These are phyloP conservation scores for Allophyes oxyacanthae DNA, from an alignment of 2,888 invertebrate genomes.

Conservation along the genomic window DNA sequence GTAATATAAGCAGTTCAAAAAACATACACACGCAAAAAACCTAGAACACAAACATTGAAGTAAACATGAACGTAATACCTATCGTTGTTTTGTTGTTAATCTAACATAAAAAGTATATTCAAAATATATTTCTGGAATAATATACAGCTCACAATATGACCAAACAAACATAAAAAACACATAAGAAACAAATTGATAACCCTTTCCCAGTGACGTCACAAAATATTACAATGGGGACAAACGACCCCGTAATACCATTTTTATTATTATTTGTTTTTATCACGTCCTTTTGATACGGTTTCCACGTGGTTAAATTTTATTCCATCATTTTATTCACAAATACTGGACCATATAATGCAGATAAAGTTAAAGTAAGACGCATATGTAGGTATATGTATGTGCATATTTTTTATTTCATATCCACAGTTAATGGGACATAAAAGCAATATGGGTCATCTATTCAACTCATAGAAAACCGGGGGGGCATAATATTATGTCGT, in stretches of 20 bases:
- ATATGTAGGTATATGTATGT: slow-evolving; percentile 24
- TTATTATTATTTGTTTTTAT: slow-evolving; percentile 59
- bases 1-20: too few species aligned
- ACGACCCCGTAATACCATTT: slow-evolving; percentile 49
- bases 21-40: too few species aligned
- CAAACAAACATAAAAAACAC: slow-evolving; percentile 51
- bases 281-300: slow-evolving; percentile 53
- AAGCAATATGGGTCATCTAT: slow-evolving; percentile 25
- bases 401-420: slow-evolving; percentile 11
- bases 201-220: slow-evolving; percentile 46
- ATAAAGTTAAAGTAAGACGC: slow-evolving; percentile 35
- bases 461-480: slow-evolving; percentile 17
- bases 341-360: slow-evolving; percentile 41
- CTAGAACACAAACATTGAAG: too few species aligned
- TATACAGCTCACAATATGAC: slow-evolving; percentile 43
- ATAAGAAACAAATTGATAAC: slow-evolving; percentile 55
- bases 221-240: slow-evolving; percentile 49
- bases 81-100: neutral
- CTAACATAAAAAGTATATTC: slow-evolving; percentile 6
- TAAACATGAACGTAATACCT: too few species aligned
- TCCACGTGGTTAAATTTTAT: slow-evolving; percentile 57
- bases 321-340: slow-evolving; percentile 43
- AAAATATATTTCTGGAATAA: slow-evolving; percentile 16
- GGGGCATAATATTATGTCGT: slow-evolving; percentile 6
- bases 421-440: neutral